A percentile compares a stretch with the other conserved stretches of the same genome.
These are phyloP conservation scores for Anticlea derivata DNA, from an alignment of 2,888 invertebrate species.

Conservation along the genomic window DNA sequence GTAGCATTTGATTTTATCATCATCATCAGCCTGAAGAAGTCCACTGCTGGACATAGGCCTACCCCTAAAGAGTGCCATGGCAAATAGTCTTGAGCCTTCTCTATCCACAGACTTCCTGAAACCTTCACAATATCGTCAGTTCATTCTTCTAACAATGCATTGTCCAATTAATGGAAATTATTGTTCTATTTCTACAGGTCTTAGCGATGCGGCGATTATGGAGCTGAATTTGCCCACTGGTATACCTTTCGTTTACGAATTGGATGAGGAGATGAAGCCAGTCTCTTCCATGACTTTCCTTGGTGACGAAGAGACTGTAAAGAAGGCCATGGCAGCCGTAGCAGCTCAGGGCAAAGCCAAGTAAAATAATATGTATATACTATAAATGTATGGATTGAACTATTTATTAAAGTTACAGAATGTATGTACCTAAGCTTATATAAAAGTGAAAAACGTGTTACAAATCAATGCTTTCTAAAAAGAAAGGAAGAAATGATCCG, in stretches of 20 bases:
- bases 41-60: too few relatives aligned
- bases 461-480: background rate
- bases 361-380: slow-evolving; percentile 62
- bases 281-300: slow-evolving; percentile 89
- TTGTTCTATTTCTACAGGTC: slow-evolving; percentile 65
- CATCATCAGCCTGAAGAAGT: too few relatives aligned
- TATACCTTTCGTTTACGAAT: slow-evolving; percentile 91
- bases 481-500: background rate
- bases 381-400: background rate
- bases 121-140: too few relatives aligned
- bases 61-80: too few relatives aligned
- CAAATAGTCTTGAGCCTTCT: too few relatives aligned
- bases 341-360: slow-evolving; percentile 92
- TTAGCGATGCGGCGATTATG: slow-evolving; percentile 89
- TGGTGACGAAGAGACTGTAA: slow-evolving; percentile 91
- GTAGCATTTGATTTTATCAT: too few relatives aligned
- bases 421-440: slow-evolving; percentile 4
- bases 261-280: slow-evolving; percentile 88
- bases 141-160: too few relatives aligned
- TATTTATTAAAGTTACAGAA: slow-evolving; percentile 25
- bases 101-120: too few relatives aligned
- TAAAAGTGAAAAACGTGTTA: slow-evolving; percentile 8
- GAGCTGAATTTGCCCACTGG: slow-evolving; percentile 90
- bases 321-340: slow-evolving; percentile 89
- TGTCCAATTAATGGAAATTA: too few relatives aligned